These are phyloP conservation scores for Leistus spinibarbis DNA, from an alignment of 2,888 invertebrate genomes.

Conservation along the genomic window DNA sequence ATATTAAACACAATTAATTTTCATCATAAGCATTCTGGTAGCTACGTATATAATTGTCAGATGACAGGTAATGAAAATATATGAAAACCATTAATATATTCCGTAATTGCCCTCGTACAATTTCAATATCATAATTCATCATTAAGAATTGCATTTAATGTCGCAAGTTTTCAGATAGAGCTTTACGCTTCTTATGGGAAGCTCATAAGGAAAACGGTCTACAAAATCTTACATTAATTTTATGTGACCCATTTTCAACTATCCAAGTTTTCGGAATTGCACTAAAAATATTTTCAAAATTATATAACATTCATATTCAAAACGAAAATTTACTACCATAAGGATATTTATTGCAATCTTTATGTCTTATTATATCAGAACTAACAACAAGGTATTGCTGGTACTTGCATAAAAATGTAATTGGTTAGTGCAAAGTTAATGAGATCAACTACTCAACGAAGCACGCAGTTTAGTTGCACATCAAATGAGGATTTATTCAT, in stretches of 20 bases:
- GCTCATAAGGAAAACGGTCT: neutral
- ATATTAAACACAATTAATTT: constrained; percentile 4
- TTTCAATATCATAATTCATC: constrained; percentile 5
- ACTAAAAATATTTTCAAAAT: too few species aligned
- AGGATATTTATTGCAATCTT: too few species aligned
- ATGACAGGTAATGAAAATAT: constrained; percentile 16
- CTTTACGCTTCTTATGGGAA: neutral
- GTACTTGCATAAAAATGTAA: neutral
- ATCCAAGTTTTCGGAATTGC: too few species aligned
- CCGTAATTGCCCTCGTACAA: neutral
- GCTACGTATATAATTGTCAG: constrained; percentile 1
- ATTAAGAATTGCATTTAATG: constrained; percentile 5
- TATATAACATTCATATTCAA: too few species aligned
- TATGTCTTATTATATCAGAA: too few species aligned
- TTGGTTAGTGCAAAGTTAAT: constrained; percentile 4
- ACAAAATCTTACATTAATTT: neutral
- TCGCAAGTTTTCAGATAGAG: neutral
- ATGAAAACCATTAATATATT: constrained; percentile 18
- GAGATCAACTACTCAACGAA: constrained; percentile 5
- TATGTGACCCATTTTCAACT: neutral
- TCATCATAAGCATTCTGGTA: constrained; percentile 5
- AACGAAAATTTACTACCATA: too few species aligned
- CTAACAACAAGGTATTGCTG: too few species aligned
- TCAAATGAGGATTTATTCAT: neutral
- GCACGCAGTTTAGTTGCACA: constrained; percentile 1